Conservation (phyloP, 2,113 vertebrate genomes). For the Chlamydotis undulata region DNA sequence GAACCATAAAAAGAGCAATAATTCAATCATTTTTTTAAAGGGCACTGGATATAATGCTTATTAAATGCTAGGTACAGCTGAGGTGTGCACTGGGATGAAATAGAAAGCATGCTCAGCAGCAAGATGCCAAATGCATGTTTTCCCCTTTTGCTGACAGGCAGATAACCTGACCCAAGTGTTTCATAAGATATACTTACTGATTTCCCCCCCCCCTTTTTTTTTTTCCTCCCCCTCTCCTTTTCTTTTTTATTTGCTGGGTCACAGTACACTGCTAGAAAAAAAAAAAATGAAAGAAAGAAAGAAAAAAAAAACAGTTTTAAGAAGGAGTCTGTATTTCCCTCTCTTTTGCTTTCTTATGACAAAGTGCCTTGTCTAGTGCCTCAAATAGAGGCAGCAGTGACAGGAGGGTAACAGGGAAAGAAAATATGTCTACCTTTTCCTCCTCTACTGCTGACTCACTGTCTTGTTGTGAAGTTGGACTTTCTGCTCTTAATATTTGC, state of each 20-base stretch:
- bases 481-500: neutral
- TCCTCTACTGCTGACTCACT: neutral
- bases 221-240: accelerated
- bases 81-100: constrained; percentile 39
- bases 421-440: neutral
- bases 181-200: constrained; percentile 58
- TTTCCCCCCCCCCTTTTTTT: neutral
- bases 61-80: constrained; percentile 61
- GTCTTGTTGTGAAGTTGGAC: neutral
- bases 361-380: neutral
- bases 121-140: neutral
- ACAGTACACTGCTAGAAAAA: neutral
- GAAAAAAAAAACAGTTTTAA: neutral
- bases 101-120: constrained; percentile 54
- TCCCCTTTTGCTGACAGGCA: constrained; percentile 32
- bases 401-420: neutral
- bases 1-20: constrained; percentile 73
- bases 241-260: neutral
- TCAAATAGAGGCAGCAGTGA: neutral
- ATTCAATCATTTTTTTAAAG: constrained; percentile 75
- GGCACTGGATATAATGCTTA: constrained; percentile 61
- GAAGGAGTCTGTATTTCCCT: neutral
- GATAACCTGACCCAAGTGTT: constrained; percentile 40
- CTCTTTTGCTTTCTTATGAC: neutral
- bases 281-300: neutral